Percentiles rank a stretch among this genome's conserved stretches.
Evolutionary conservation across 1,140 invertebrate genomes (phyloP).

Genomic region (Papilio dardanus): DNA sequence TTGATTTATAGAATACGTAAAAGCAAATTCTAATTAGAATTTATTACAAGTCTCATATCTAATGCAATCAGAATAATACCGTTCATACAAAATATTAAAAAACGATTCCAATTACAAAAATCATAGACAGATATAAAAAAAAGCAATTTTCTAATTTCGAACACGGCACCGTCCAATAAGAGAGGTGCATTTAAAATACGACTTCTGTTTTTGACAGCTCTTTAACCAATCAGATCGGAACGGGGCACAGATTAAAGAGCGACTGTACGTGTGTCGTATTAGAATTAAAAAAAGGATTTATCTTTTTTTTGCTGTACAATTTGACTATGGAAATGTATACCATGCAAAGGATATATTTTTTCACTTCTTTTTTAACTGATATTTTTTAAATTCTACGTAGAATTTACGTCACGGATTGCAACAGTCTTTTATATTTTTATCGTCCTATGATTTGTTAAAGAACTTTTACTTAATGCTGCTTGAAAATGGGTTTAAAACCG

Average conservation of each 20-base stretch:
- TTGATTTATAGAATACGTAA: background rate
- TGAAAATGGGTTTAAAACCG: too few relatives aligned
- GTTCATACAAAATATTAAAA: background rate
- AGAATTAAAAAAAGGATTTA: conserved; percentile 68
- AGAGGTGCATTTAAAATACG: conserved; percentile 66
- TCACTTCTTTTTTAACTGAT: background rate
- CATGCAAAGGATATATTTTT: background rate
- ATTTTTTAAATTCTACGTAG: background rate
- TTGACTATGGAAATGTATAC: conserved; percentile 31
- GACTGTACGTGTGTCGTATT: conserved; percentile 53
- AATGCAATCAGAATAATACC: background rate
- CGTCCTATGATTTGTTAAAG: too few relatives aligned
- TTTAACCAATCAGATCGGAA: conserved; percentile 69
- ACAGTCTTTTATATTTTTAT: too few relatives aligned
- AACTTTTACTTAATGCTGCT: too few relatives aligned
- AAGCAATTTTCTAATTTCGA: conserved; percentile 59
- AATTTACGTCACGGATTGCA: background rate
- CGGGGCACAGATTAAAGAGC: conserved; percentile 61
- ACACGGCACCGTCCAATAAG: conserved; percentile 61
- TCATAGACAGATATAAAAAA: conserved; percentile 55
- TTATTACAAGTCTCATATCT: background rate
- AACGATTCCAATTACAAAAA: conserved; percentile 52
- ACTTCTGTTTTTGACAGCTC: conserved; percentile 70
- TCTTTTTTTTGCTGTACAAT: conserved; percentile 45
- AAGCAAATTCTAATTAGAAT: background rate